Evolutionary conservation across 2,888 invertebrate species (phyloP).

Genomic region (Drosophila emarginata): DNA sequence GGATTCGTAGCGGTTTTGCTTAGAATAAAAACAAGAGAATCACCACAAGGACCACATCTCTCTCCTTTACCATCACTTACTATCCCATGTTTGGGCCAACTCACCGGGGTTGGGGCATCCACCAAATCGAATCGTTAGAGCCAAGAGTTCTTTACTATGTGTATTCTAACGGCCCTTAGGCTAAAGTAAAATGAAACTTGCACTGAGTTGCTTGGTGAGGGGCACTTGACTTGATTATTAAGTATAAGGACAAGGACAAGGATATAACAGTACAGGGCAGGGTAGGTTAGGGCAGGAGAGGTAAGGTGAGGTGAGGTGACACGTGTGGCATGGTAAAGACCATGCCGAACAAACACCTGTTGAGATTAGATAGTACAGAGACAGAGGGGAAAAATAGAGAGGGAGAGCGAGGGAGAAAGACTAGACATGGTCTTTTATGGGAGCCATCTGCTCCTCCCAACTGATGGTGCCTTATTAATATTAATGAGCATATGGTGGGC

Average conservation of each 20-base stretch:
- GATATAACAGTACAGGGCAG: too few relatives aligned
- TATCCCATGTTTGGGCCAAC: too few relatives aligned
- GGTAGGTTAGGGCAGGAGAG: too few relatives aligned
- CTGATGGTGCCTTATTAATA: conserved; percentile 61
- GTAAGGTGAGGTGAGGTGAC: conserved; percentile 32
- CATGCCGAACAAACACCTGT: conserved; percentile 57
- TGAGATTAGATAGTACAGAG: conserved; percentile 43
- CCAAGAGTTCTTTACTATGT: too few relatives aligned
- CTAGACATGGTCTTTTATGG: conserved; percentile 3
- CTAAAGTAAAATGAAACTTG: conserved; percentile 41
- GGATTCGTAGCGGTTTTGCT: conserved; percentile 51
- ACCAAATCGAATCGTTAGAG: neutral
- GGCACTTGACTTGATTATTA: conserved; percentile 66
- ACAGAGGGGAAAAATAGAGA: neutral
- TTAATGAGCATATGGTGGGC: conserved; percentile 65
- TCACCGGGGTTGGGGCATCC: neutral
- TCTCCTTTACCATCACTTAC: neutral
- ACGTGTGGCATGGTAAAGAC: conserved; percentile 52
- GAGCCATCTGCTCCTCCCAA: conserved; percentile 28
- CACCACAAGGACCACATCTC: neutral
- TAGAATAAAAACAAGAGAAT: conserved; percentile 37
- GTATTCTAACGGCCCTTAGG: neutral
- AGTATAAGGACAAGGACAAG: conserved; percentile 19
- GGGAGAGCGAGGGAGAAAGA: neutral
- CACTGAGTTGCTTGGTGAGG: conserved; percentile 11